Percentiles rank a stretch among this genome's conserved stretches.
These are phyloP conservation scores for Butastur rufipennis DNA, from an alignment of 2,113 vertebrate species.

Conservation along the genomic window DNA sequence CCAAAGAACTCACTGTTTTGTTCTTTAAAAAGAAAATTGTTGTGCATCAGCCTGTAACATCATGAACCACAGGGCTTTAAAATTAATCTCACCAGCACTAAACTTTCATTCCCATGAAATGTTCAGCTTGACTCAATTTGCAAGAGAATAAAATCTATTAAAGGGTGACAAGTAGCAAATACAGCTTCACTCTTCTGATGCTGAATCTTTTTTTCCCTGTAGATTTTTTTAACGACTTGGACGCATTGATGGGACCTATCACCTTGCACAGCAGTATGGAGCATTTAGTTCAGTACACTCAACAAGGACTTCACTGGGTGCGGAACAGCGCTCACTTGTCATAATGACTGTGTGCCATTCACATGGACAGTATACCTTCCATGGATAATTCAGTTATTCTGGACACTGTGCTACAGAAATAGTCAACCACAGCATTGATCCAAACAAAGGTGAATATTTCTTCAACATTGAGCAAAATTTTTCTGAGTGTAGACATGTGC, in stretches of 20 bases:
- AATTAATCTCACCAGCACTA: slow-evolving; percentile 36
- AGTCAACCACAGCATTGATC: slow-evolving; percentile 64
- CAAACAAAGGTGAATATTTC: slow-evolving; percentile 66
- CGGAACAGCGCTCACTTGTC: slow-evolving; percentile 86
- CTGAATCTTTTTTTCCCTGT: background rate
- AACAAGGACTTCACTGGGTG: slow-evolving; percentile 97
- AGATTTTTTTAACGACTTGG: slow-evolving; percentile 99
- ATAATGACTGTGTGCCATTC: slow-evolving; percentile 64
- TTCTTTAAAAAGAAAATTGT: slow-evolving; percentile 43
- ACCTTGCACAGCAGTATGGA: slow-evolving; percentile 97
- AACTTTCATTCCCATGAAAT: slow-evolving; percentile 11
- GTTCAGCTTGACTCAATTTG: slow-evolving; percentile 4
- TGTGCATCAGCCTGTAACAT: slow-evolving; percentile 39
- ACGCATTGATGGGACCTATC: slow-evolving; percentile 91
- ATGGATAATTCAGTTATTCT: slow-evolving; percentile 63
- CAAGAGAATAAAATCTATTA: slow-evolving; percentile 30
- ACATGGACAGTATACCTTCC: slow-evolving; percentile 1
- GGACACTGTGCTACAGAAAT: slow-evolving; percentile 76
- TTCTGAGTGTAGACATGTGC: slow-evolving; percentile 47
- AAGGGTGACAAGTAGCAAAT: slow-evolving; percentile 28
- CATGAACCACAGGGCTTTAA: background rate
- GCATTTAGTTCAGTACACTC: slow-evolving; percentile 93
- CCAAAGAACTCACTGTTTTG: background rate
- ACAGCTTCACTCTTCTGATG: background rate
- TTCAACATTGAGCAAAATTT: slow-evolving; percentile 33